phyloP scores from a whole-genome alignment of 2,113 vertebrate species.

The Siphamia tubifer region DNA sequence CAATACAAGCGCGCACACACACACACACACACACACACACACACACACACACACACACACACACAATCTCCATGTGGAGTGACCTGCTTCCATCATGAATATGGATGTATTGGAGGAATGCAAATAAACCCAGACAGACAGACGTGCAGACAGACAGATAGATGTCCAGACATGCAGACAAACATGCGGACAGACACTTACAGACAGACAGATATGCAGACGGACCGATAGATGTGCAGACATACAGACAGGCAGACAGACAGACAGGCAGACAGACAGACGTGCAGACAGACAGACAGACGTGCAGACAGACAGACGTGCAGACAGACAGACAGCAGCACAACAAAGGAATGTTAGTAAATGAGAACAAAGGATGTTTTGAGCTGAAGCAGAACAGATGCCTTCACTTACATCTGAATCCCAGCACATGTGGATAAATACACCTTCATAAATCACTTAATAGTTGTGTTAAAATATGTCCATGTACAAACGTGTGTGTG shows the following conservation, averaged over 20 bases:
- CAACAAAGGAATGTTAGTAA: conserved; percentile 65
- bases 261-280: conserved; percentile 26
- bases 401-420: conserved; percentile 70
- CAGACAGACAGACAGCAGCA: conserved; percentile 60
- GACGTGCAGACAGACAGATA: conserved; percentile 27
- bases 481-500: neutral
- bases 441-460: conserved; percentile 15
- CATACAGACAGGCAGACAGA: conserved; percentile 33
- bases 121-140: conserved; percentile 69
- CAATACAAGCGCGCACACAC: conserved; percentile 8
- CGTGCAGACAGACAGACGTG: conserved; percentile 39
- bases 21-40: conserved; percentile 6
- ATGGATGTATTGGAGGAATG: conserved; percentile 79
- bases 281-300: too few species aligned
- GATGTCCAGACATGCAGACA: conserved; percentile 21
- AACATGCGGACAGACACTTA: conserved; percentile 27
- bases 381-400: conserved; percentile 66
- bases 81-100: conserved; percentile 81
- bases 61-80: conserved; percentile 64
- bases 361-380: conserved; percentile 68
- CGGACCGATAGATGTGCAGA: too few species aligned
- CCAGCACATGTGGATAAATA: conserved; percentile 28
- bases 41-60: conserved; percentile 9
- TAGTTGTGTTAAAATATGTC: neutral
- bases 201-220: neutral